phyloP scores from a whole-genome alignment of 1,140 invertebrate species.

The Trichonephila clavata region DNA sequence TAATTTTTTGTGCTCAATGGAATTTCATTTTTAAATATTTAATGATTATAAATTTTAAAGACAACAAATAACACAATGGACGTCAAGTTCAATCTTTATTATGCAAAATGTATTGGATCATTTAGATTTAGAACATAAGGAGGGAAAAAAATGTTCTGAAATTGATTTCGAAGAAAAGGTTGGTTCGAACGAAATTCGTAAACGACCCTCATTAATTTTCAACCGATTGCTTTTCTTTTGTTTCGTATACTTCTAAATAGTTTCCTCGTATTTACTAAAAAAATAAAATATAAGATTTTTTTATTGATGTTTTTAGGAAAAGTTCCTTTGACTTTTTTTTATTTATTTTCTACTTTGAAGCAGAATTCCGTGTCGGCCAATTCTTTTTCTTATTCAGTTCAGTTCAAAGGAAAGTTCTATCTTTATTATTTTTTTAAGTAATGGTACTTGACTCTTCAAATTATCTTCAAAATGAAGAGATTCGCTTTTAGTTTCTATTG shows the following conservation, averaged over 20 bases:
- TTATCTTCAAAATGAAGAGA: constrained; percentile 7
- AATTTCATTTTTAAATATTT: constrained; percentile 16
- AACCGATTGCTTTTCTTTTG: constrained; percentile 8
- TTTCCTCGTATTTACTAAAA: background rate
- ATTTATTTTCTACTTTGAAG: background rate
- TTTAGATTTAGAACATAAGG: background rate
- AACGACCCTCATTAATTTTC: constrained; percentile 18
- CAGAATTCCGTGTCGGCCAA: constrained; percentile 6
- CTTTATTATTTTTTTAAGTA: background rate
- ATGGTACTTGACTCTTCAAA: constrained; percentile 15
- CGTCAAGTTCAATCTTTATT: constrained; percentile 3
- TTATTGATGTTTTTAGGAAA: constrained; percentile 20
- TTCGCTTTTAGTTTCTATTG: background rate
- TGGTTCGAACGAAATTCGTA: constrained; percentile 7
- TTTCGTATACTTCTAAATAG: background rate
- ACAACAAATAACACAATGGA: background rate
- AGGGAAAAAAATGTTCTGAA: background rate
- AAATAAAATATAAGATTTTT: background rate
- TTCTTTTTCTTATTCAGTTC: background rate
- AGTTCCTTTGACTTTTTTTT: background rate
- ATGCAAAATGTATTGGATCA: background rate
- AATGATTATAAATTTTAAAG: constrained; percentile 20
- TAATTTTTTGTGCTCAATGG: background rate
- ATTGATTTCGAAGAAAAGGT: constrained; percentile 23
- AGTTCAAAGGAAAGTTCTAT: background rate